These are phyloP conservation scores for Calidris pugnax DNA, from an alignment of 2,113 vertebrate species.

Conservation along the genomic window DNA sequence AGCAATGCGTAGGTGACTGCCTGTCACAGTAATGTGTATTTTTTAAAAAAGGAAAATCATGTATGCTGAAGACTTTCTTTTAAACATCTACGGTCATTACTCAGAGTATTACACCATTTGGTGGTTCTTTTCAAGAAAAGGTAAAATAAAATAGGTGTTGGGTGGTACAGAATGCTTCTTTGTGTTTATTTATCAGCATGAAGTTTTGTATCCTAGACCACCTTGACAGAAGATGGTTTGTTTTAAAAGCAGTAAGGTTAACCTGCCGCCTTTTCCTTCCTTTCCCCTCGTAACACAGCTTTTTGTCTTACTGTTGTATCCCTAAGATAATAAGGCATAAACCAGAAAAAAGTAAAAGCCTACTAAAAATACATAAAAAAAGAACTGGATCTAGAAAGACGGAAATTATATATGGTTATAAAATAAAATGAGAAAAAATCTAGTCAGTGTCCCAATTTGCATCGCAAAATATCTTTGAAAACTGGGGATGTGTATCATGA, in stretches of 20 bases:
- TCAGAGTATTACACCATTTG: background rate
- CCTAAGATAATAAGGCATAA: background rate
- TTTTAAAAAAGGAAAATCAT: background rate
- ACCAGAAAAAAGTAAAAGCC: background rate
- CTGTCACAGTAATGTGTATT: background rate
- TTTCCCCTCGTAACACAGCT: background rate
- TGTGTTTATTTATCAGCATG: background rate
- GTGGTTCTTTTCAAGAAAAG: background rate
- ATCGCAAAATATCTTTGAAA: background rate
- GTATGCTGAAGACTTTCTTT: background rate
- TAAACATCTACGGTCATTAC: background rate
- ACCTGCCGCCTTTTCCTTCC: background rate
- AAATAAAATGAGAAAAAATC: background rate
- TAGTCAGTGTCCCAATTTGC: background rate
- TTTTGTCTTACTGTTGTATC: background rate
- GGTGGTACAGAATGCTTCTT: background rate
- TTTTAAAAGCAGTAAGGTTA: background rate
- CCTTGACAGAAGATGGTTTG: background rate
- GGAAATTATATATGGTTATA: background rate
- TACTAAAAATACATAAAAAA: background rate
- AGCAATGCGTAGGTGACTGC: background rate
- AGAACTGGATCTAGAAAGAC: background rate
- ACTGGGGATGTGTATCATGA: background rate
- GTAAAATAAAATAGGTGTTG: background rate
- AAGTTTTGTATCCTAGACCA: background rate